phyloP scores from a whole-genome alignment of 2,888 invertebrate genomes.

The Lacanobia oleracea region DNA sequence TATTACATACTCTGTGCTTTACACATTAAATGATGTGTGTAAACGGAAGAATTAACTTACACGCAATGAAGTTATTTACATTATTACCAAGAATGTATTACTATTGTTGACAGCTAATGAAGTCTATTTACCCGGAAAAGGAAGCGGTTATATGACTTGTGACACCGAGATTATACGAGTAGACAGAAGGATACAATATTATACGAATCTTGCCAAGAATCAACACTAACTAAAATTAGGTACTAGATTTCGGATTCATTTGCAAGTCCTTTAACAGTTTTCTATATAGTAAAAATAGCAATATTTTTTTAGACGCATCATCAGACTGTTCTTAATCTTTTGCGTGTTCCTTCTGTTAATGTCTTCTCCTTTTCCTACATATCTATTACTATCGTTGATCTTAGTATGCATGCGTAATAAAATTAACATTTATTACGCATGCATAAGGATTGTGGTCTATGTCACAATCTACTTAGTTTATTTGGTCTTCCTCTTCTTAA shows the following conservation, averaged over 20 bases:
- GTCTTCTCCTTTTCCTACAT: no score
- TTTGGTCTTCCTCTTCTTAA: background rate
- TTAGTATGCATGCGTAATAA: background rate
- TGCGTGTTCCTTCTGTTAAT: no score
- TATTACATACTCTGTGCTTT: background rate
- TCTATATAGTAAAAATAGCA: background rate
- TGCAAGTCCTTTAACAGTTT: background rate
- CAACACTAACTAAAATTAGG: background rate
- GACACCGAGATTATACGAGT: conserved; percentile 20
- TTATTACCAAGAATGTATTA: conserved; percentile 19
- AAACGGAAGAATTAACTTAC: conserved; percentile 11
- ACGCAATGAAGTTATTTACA: conserved; percentile 2
- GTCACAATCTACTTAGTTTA: background rate
- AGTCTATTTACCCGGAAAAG: conserved; percentile 37
- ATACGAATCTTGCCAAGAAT: conserved; percentile 20
- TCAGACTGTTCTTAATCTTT: no score
- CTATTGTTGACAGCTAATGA: conserved; percentile 27
- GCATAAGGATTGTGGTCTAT: no score
- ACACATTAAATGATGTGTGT: background rate
- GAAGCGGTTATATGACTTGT: conserved; percentile 34
- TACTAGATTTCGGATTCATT: background rate
- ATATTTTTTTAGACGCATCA: background rate
- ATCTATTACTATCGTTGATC: background rate
- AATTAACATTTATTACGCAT: no score
- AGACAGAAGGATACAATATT: conserved; percentile 6